Conservation (phyloP, 2,113 vertebrate genomes). For the Nothocercus julius region DNA sequence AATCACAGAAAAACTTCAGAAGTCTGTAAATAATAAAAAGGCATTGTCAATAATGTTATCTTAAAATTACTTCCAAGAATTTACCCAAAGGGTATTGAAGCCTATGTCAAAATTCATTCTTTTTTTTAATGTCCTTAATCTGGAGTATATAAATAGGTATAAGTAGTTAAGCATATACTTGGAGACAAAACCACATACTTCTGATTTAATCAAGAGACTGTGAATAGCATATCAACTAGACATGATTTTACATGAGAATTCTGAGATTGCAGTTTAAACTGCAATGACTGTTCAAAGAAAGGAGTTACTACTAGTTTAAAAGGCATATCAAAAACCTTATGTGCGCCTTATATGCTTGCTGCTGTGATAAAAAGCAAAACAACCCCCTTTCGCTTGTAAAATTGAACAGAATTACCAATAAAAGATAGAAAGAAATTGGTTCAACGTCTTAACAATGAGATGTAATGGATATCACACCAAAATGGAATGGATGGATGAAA, state of each 20-base stretch:
- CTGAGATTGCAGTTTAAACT: not conserved
- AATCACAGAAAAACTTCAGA: not conserved
- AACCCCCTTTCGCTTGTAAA: not conserved
- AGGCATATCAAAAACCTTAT: fast-evolving
- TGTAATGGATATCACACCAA: not conserved
- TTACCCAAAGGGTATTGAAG: not conserved
- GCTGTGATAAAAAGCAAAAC: not conserved
- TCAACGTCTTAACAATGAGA: not conserved
- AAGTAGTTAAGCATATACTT: not conserved
- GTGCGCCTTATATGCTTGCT: not conserved
- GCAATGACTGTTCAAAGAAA: not conserved
- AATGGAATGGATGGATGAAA: not conserved
- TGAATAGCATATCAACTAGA: not conserved
- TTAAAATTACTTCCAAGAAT: not conserved
- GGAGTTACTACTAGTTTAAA: not conserved
- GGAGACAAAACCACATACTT: not conserved
- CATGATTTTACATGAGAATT: not conserved
- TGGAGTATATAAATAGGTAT: not conserved
- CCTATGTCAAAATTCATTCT: not conserved
- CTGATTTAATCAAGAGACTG: not conserved
- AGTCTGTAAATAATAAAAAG: not conserved
- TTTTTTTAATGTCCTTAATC: not conserved
- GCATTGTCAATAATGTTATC: not conserved
- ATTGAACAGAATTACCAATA: not conserved
- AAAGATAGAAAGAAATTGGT: fast-evolving